phyloP scores from a whole-genome alignment of 2,113 vertebrate species.

The Salvelinus namaycush region DNA sequence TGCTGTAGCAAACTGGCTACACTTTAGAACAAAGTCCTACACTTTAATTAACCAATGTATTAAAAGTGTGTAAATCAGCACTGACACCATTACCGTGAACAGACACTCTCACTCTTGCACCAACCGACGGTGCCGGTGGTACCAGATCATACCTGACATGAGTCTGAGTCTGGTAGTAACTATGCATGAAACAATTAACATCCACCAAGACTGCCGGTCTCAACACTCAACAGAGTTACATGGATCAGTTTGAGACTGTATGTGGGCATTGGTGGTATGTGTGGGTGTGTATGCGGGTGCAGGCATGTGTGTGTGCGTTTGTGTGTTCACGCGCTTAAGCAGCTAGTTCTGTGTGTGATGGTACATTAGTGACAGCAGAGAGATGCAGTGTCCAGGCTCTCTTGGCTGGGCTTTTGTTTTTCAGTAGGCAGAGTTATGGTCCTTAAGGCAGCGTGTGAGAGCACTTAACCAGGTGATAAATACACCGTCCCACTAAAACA shows the following conservation, averaged over 20 bases:
- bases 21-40: no score
- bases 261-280: background rate
- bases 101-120: background rate
- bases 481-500: conserved; percentile 63
- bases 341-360: conserved; percentile 18
- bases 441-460: conserved; percentile 56
- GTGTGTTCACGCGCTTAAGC: background rate
- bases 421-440: conserved; percentile 72
- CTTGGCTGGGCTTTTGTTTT: conserved; percentile 64
- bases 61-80: background rate
- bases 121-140: no score
- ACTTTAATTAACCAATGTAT: background rate
- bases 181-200: no score
- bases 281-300: background rate
- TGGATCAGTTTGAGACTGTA: no score
- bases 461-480: conserved; percentile 73
- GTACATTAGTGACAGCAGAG: conserved; percentile 27
- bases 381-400: conserved; percentile 44
- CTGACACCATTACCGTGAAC: background rate
- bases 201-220: no score
- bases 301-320: background rate
- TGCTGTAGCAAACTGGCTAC: no score
- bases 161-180: no score
- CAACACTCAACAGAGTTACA: no score
- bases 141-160: no score